Percentiles rank a stretch among this genome's conserved stretches.
phyloP scores from a whole-genome alignment of 2,888 invertebrate genomes.

The Acleris literana region DNA sequence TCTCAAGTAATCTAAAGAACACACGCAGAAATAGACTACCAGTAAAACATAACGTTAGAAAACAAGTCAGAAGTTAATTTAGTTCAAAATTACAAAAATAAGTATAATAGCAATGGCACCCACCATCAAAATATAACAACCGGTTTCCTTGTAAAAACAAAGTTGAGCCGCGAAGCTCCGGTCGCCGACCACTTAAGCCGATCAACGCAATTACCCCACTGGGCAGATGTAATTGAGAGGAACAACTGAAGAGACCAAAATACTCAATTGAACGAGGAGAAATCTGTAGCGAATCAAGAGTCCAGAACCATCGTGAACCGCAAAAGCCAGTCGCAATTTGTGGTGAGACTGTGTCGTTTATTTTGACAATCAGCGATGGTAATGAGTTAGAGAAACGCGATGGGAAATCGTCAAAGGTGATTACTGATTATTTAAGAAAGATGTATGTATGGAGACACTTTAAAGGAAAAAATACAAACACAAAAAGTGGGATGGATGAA shows the following conservation, averaged over 20 bases:
- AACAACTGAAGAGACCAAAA: slow-evolving; percentile 44
- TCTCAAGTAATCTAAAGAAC: background rate
- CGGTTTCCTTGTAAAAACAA: slow-evolving; percentile 42
- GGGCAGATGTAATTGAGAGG: slow-evolving; percentile 48
- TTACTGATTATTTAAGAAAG: background rate
- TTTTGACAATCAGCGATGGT: slow-evolving; percentile 26
- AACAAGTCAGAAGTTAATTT: slow-evolving; percentile 3
- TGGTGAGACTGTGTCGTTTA: slow-evolving; percentile 23
- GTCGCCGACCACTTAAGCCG: slow-evolving; percentile 52
- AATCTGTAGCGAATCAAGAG: slow-evolving; percentile 29
- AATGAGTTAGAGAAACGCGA: slow-evolving; percentile 24
- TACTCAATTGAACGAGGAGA: slow-evolving; percentile 36
- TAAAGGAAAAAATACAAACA: too few species aligned
- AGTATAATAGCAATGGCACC: slow-evolving; percentile 17
- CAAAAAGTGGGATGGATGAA: too few species aligned
- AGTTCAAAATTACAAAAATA: slow-evolving; percentile 6
- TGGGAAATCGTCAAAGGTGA: background rate
- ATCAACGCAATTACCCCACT: slow-evolving; percentile 51
- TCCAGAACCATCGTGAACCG: slow-evolving; percentile 20
- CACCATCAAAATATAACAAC: slow-evolving; percentile 41
- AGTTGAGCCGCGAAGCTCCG: slow-evolving; percentile 22
- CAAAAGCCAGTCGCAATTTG: slow-evolving; percentile 33
- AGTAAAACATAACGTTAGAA: background rate
- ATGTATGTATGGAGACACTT: background rate
- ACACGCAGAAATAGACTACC: too few species aligned